Conservation (phyloP, 2,888 invertebrate genomes). For the Falcaria lacertinaria region DNA sequence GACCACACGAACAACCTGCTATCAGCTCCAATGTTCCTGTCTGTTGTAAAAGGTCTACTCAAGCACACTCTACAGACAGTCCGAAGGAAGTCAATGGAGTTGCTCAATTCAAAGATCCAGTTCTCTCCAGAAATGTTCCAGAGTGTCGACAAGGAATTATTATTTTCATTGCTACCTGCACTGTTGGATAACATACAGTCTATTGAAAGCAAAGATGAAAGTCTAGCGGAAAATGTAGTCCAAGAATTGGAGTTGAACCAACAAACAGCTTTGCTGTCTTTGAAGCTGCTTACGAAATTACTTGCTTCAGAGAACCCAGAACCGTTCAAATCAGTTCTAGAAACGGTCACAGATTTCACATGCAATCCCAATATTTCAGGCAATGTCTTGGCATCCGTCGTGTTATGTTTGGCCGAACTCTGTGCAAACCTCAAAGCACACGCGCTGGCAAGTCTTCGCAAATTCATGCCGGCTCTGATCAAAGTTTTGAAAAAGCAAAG, state of each 20-base stretch:
- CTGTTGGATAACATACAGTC: conserved; percentile 80
- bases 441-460: conserved; percentile 85
- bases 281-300: conserved; percentile 89
- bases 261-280: conserved; percentile 89
- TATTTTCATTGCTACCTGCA: conserved; percentile 81
- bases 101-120: conserved; percentile 90
- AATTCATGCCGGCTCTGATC: conserved; percentile 88
- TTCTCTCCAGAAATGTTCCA: conserved; percentile 81
- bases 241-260: conserved; percentile 85
- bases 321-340: conserved; percentile 85
- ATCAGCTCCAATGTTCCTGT: conserved; percentile 88
- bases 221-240: conserved; percentile 39
- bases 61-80: conserved; percentile 85
- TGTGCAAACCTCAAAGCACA: conserved; percentile 87
- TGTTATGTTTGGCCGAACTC: conserved; percentile 89
- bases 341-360: conserved; percentile 82
- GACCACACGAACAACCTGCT: conserved; percentile 90
- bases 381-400: conserved; percentile 85
- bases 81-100: conserved; percentile 89
- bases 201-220: conserved; percentile 60
- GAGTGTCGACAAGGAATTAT: conserved; percentile 66
- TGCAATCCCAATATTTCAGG: conserved; percentile 72
- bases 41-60: conserved; percentile 86
- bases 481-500: conserved; percentile 82
- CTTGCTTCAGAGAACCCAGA: conserved; percentile 84